These are phyloP conservation scores for Serinus canaria DNA, from an alignment of 2,113 vertebrate species.

Conservation along the genomic window DNA sequence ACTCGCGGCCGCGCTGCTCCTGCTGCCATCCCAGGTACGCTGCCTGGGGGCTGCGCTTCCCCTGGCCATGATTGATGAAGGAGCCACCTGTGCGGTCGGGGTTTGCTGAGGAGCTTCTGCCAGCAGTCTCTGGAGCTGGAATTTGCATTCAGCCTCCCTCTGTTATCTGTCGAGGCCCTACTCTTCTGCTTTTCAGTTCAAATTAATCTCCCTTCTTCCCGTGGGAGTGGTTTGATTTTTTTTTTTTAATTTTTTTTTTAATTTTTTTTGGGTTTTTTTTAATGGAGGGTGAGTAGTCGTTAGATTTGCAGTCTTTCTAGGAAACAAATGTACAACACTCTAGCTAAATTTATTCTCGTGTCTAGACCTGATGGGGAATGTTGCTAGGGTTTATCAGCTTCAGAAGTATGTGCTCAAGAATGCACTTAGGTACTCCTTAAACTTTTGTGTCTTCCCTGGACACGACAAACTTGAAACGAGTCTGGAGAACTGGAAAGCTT, in stretches of 20 bases:
- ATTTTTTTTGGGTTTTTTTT: neutral
- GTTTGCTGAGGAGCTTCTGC: neutral
- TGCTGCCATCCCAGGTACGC: accelerated
- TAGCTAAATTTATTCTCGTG: neutral
- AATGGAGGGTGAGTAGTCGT: accelerated
- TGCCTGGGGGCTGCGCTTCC: neutral
- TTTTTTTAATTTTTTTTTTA: neutral
- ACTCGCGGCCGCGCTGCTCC: neutral
- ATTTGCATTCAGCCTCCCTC: neutral
- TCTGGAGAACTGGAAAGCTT: neutral
- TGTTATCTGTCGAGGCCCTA: neutral
- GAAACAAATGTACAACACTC: neutral
- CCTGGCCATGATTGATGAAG: neutral
- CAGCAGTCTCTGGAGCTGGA: neutral
- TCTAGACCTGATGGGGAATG: neutral
- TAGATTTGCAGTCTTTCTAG: neutral
- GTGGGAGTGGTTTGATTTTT: neutral
- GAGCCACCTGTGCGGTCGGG: neutral
- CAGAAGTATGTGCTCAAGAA: neutral
- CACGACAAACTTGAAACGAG: neutral
- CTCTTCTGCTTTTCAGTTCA: neutral
- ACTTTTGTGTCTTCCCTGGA: neutral
- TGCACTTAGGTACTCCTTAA: neutral
- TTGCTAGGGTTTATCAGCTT: neutral
- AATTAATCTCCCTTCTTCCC: neutral